Base-by-base conservation (phyloP, 2,888 invertebrate genomes). In the Geotrupes spiniger region DNA sequence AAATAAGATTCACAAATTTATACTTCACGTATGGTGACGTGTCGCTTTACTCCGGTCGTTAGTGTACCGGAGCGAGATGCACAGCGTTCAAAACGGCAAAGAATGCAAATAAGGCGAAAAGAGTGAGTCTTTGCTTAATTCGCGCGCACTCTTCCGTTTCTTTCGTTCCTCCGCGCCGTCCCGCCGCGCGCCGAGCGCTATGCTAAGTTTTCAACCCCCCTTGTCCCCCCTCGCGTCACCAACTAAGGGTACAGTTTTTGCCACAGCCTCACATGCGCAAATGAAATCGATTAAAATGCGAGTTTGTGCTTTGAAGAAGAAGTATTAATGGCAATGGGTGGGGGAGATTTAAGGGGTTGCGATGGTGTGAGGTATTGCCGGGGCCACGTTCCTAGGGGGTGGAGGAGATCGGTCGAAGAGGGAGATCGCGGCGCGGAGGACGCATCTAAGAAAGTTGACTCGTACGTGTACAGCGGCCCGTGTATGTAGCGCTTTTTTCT, bases 241-340 rank as follows among this genome's bases (percentile, higher is more conserved):
- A 64, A 64, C 64, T 65, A 64, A 68, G 64, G 68, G 69, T 69
- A 66, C 68, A 71, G 71, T 72, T 72, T 73, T 74, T 73, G 74
- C 74, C 69, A 77, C 78, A 74, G 75, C 69, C 78, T 78, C 79
- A 78, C 79, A 78, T 78, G 79, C 79, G 79, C 79, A 79, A 80
- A 80, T 80, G 80, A 79, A 80, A 81, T 81, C 80, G 80, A 80
- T 81, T 80, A 80, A 80, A 80, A 79, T 79, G 78, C 78, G 79
- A 78, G 74, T 76, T 76, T 75, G 76, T 76, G 76, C 76, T 77
- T 77, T 77, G 76, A 76, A 76, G 74, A 75, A 75, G 75, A 75
- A 75, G 74, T 72, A 73, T 72, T 72, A 73, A 71, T 71, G 70
- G 72, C 70, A 66, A 66, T 65, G 63, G 68, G 60, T 54, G 59